Conservation (phyloP, 2,888 invertebrate species). For the Colletes collaris region DNA sequence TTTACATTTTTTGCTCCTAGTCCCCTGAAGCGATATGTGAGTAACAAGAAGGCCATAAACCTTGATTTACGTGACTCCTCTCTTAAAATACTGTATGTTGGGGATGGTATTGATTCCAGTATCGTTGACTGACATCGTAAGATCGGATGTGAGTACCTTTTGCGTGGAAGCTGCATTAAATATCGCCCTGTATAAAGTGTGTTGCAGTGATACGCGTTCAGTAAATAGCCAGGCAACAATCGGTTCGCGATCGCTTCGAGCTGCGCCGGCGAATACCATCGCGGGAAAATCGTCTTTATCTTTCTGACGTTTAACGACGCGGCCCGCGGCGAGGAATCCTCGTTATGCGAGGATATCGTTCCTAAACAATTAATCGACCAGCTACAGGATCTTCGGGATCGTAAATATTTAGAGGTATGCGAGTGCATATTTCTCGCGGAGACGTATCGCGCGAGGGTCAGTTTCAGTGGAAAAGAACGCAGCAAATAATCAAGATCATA, state of each 20-base stretch:
- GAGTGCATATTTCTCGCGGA: slow-evolving; percentile 24
- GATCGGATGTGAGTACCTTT: no score
- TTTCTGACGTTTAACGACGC: slow-evolving; percentile 1
- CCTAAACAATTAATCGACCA: slow-evolving; percentile 43
- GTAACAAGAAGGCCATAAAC: no score
- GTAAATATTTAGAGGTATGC: slow-evolving; percentile 51
- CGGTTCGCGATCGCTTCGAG: not conserved
- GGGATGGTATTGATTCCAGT: no score
- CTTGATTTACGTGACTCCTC: no score
- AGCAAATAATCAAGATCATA: no score
- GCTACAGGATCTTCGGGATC: slow-evolving; percentile 18
- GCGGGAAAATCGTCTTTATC: not conserved
- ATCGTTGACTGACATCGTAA: no score
- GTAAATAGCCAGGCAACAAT: slow-evolving; percentile 11
- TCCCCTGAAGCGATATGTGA: no score
- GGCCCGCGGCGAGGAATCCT: slow-evolving; percentile 19
- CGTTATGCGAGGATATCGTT: slow-evolving; percentile 36
- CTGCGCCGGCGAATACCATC: not conserved
- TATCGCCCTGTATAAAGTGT: no score
- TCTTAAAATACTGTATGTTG: no score
- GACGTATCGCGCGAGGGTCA: not conserved
- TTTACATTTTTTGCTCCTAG: no score
- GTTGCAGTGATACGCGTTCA: not conserved
- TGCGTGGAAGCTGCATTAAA: no score
- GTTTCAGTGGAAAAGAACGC: no score